These are phyloP conservation scores for Netelia fuscicornis DNA, from an alignment of 2,888 invertebrate species.

Conservation along the genomic window DNA sequence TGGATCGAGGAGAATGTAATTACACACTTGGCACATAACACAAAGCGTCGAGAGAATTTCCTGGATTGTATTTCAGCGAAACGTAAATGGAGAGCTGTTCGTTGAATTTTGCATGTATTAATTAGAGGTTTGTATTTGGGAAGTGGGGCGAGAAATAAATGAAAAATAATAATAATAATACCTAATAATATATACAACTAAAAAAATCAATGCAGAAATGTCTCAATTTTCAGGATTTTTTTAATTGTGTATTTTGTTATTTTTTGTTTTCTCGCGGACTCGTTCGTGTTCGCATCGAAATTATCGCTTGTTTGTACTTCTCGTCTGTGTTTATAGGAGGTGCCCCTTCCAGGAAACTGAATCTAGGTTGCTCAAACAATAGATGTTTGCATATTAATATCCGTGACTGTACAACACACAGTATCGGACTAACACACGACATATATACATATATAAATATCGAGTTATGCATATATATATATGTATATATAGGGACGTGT, in stretches of 20 bases:
- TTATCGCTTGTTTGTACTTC: slow-evolving; percentile 9
- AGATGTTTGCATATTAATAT: slow-evolving; percentile 48
- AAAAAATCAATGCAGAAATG: no score
- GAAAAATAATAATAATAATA: no score
- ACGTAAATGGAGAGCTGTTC: no score
- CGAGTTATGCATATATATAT: neutral
- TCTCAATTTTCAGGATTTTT: no score
- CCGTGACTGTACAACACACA: slow-evolving; percentile 3
- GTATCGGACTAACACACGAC: neutral
- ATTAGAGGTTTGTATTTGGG: no score
- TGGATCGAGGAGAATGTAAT: no score
- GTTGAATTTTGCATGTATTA: no score
- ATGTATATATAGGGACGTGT: slow-evolving; percentile 5
- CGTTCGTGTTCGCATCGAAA: neutral
- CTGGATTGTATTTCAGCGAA: no score
- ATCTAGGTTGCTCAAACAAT: slow-evolving; percentile 33
- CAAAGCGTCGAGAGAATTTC: no score
- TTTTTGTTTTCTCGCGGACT: neutral
- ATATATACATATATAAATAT: neutral
- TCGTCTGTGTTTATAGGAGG: slow-evolving; percentile 1
- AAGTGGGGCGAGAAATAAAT: no score
- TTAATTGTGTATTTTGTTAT: neutral
- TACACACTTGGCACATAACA: no score
- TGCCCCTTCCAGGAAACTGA: neutral
- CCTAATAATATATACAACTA: no score